Conservation (phyloP, 2,888 invertebrate genomes). For the Drosophila nr. fundita region DNA sequence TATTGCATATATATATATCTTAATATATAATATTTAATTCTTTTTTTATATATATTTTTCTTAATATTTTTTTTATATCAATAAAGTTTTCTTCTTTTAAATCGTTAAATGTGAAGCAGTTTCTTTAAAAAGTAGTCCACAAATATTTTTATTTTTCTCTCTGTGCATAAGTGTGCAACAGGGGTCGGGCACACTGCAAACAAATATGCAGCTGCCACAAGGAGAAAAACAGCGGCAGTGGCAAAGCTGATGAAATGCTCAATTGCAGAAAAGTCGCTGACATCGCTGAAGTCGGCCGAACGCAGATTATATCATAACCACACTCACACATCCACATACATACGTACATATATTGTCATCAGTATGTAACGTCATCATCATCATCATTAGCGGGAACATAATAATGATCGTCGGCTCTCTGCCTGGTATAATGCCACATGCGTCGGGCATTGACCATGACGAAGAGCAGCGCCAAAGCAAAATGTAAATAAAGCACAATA, state of each 20-base stretch:
- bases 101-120: not conserved
- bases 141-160: not conserved
- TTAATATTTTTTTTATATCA: not conserved
- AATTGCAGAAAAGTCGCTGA: conserved; percentile 46
- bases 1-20: not conserved
- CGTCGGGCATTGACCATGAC: conserved; percentile 84
- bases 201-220: conserved; percentile 48
- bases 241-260: conserved; percentile 59
- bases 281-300: conserved; percentile 45
- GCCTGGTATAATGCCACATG: conserved; percentile 72
- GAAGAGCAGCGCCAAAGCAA: conserved; percentile 69
- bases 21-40: not conserved
- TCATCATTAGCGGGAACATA: conserved; percentile 3
- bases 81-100: not conserved
- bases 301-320: conserved; percentile 82
- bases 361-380: conserved; percentile 35
- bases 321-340: conserved; percentile 17
- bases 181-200: conserved; percentile 25
- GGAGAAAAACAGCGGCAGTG: conserved; percentile 21
- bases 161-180: conserved; percentile 19
- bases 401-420: conserved; percentile 16
- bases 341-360: not conserved
- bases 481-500: conserved; percentile 78
- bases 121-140: not conserved
- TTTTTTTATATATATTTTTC: not conserved